These are phyloP conservation scores for Muscidifurax raptorellus DNA, from an alignment of 1,140 invertebrate species.

Conservation along the genomic window DNA sequence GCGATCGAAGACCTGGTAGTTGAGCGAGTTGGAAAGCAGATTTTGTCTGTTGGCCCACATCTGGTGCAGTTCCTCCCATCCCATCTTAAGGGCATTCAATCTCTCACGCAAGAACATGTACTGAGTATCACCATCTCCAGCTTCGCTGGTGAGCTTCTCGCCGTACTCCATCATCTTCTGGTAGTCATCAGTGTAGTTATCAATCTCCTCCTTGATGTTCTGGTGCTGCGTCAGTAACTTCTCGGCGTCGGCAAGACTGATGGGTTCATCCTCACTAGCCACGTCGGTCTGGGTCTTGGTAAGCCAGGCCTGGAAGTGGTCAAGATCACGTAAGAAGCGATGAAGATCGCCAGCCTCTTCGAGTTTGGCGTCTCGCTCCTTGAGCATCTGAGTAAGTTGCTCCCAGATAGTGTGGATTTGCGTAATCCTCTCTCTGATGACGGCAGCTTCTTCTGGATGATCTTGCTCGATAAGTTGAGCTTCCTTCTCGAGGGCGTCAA, in stretches of 20 bases:
- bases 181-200: slow-evolving; percentile 98
- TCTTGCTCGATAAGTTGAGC: slow-evolving; percentile 93
- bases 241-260: slow-evolving; percentile 97
- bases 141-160: slow-evolving; percentile 92
- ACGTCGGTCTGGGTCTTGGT: slow-evolving; percentile 98
- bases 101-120: slow-evolving; percentile 99
- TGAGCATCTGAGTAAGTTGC: slow-evolving; percentile 96
- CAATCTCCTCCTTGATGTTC: slow-evolving; percentile 98
- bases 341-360: slow-evolving; percentile 99
- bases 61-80: slow-evolving; percentile 98
- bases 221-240: slow-evolving; percentile 97
- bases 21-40: slow-evolving; percentile 94
- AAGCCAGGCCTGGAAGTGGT: slow-evolving; percentile 99
- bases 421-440: slow-evolving; percentile 92
- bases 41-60: slow-evolving; percentile 99
- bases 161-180: slow-evolving; percentile 99
- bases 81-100: slow-evolving; percentile 97
- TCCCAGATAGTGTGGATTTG: slow-evolving; percentile 96
- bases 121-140: slow-evolving; percentile 94
- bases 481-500: slow-evolving; percentile 94
- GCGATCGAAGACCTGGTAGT: slow-evolving; percentile 95
- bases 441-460: slow-evolving; percentile 96
- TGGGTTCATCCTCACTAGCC: slow-evolving; percentile 98
- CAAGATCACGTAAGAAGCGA: slow-evolving; percentile 97
- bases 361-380: slow-evolving; percentile 97